Evolutionary conservation across 2,113 vertebrate genomes (phyloP).

Genomic region (Zapornia atra): DNA sequence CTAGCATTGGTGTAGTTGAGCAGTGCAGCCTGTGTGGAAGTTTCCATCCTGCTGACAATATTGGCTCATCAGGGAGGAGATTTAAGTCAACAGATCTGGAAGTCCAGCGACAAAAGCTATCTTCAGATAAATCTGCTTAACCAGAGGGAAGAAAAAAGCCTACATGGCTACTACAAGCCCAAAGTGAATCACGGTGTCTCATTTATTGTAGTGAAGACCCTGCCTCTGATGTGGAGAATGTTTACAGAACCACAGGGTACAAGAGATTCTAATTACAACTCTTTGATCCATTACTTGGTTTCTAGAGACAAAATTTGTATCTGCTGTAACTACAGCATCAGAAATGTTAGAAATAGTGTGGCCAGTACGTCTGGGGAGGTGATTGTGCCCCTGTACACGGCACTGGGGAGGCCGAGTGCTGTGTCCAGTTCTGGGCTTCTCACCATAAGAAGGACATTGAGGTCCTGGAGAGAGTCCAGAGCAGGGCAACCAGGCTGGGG

Average conservation of each 20-base stretch:
- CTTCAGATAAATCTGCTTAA: neutral
- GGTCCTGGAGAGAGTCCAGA: too few species aligned
- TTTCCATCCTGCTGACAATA: neutral
- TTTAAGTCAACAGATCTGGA: neutral
- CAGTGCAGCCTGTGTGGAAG: neutral
- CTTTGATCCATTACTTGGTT: conserved; percentile 23
- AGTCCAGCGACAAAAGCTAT: neutral
- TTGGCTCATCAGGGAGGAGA: neutral
- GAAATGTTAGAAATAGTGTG: too few species aligned
- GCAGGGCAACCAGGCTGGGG: too few species aligned
- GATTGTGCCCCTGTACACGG: too few species aligned
- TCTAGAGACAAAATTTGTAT: conserved; percentile 5
- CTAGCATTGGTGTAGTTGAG: neutral
- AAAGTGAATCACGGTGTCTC: neutral
- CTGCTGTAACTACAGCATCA: neutral
- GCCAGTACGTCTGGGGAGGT: too few species aligned
- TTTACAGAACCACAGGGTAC: neutral
- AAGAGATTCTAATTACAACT: conserved; percentile 8
- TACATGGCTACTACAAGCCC: neutral
- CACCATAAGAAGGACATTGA: too few species aligned
- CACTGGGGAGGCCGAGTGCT: too few species aligned
- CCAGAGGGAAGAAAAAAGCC: neutral
- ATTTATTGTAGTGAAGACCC: conserved; percentile 14
- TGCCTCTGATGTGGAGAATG: conserved; percentile 17
- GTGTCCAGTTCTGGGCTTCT: too few species aligned